These are phyloP conservation scores for Coremacera marginata DNA, from an alignment of 2,888 invertebrate genomes.

Conservation along the genomic window DNA sequence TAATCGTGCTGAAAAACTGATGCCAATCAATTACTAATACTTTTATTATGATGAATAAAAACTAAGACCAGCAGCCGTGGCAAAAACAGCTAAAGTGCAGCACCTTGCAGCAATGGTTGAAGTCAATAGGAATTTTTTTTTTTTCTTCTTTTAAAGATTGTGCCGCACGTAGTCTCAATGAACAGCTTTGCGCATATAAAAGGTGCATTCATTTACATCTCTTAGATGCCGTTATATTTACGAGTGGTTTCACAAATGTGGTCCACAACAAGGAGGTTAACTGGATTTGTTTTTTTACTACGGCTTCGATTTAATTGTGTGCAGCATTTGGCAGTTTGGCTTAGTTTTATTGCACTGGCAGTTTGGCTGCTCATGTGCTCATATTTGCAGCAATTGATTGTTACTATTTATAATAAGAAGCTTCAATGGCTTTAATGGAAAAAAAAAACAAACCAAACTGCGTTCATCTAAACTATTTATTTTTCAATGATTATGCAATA, in stretches of 20 bases:
- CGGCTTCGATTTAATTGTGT: not conserved
- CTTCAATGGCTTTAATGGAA: not conserved
- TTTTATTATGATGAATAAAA: not conserved
- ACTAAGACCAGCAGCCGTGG: not conserved
- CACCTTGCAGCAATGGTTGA: not conserved
- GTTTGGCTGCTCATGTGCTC: not conserved
- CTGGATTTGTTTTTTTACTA: not conserved
- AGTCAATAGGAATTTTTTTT: not conserved
- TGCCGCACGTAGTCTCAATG: not conserved
- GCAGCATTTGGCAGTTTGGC: not conserved
- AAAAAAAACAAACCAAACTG: not conserved
- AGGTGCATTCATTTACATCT: conserved; percentile 4
- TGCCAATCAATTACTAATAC: not conserved
- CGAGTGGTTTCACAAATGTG: not conserved
- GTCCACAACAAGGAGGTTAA: not conserved
- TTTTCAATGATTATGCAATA: not conserved
- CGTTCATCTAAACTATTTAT: not conserved
- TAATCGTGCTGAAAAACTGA: not conserved
- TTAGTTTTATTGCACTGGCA: not conserved
- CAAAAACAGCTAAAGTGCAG: not conserved
- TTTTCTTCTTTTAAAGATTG: not conserved
- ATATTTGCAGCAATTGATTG: conserved; percentile 16
- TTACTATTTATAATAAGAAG: conserved; percentile 18
- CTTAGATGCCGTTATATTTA: not conserved
- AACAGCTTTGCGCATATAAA: not conserved